Evolutionary conservation across 2,797 vertebrate species (phyloP), one percentile per base, ranked within the genome.

Genomic region (Psittacula echo): DNA sequence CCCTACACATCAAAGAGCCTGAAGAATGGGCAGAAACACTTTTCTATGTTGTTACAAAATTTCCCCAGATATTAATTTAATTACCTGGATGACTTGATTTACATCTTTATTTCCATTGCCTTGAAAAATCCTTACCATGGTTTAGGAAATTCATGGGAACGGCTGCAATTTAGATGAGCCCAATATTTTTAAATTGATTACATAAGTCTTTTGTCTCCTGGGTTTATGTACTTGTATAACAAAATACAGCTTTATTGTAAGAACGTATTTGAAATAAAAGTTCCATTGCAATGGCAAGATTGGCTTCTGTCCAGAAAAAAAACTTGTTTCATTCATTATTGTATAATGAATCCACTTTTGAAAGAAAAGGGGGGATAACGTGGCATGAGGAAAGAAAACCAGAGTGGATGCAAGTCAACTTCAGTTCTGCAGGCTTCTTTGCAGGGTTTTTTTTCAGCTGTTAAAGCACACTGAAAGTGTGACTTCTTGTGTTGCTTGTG

Each of bases 251-350:
- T 95, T 94, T 95, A 89, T 65, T 92, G 42, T 83, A 94, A 95
- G 86, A 93, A 92, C 62, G 54, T 73, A 79, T 95, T 95, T 90
- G 91, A 94, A 97, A 96, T 96, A 96, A 96, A 97, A 95, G 39
- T 94, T 93, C 67, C 65, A 41, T 80, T 94, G 65, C 75, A 94
- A 45, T 74, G 86, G 84, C 75, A 90, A 92, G 56, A 87, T 53
- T 34, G 75, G 16, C 53, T 85, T 91, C 58, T 89, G 56, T 87
- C 50, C 39, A 79, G 51, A 91, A 86, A 53, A 62, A 72, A 54
- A 39, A 32, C 1, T 29, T 41, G 48, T 65, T 58, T 88, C 4
- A 7, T 75, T 95, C n/a, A 37, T 37, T 89, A 66, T 18, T 86
- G 30, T 83, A 30, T 73, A 53, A 65, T 47, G 7, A 88, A 81